Evolutionary conservation across 1,140 invertebrate genomes (phyloP).

Genomic region (Whitmania pigra): DNA sequence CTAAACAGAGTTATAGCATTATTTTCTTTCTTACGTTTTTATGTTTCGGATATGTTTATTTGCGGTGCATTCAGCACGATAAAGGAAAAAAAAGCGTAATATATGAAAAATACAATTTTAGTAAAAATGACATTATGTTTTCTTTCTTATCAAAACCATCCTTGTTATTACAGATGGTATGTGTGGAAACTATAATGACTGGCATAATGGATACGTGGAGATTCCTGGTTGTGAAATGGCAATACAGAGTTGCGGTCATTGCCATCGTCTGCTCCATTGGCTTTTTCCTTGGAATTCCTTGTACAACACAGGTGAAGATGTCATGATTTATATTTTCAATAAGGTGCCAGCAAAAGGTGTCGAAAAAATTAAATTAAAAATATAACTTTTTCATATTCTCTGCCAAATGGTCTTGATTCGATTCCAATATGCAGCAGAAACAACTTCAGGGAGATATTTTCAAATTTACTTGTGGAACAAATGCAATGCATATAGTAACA

Average conservation of each 20-base stretch:
- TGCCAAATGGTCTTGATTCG: too few relatives aligned
- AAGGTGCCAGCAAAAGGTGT: too few relatives aligned
- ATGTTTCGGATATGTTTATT: too few relatives aligned
- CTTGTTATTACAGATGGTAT: slow-evolving; percentile 21
- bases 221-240: slow-evolving; percentile 17
- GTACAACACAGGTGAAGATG: slow-evolving; percentile 20
- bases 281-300: slow-evolving; percentile 23
- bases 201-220: slow-evolving; percentile 23
- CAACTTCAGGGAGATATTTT: too few relatives aligned
- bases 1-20: too few relatives aligned
- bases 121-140: background rate
- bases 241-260: slow-evolving; percentile 16
- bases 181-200: slow-evolving; percentile 25
- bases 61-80: background rate
- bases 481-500: too few relatives aligned
- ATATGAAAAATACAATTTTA: background rate
- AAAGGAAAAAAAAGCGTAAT: too few relatives aligned
- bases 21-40: too few relatives aligned
- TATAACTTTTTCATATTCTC: too few relatives aligned
- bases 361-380: too few relatives aligned
- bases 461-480: too few relatives aligned
- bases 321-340: background rate
- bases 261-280: slow-evolving; percentile 16
- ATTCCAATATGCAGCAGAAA: too few relatives aligned
- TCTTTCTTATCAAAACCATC: background rate